A percentile compares a stretch with the other conserved stretches of the same genome.
These are phyloP conservation scores for Callyntrura sp. DNA, from an alignment of 2,888 invertebrate genomes.

Conservation along the genomic window DNA sequence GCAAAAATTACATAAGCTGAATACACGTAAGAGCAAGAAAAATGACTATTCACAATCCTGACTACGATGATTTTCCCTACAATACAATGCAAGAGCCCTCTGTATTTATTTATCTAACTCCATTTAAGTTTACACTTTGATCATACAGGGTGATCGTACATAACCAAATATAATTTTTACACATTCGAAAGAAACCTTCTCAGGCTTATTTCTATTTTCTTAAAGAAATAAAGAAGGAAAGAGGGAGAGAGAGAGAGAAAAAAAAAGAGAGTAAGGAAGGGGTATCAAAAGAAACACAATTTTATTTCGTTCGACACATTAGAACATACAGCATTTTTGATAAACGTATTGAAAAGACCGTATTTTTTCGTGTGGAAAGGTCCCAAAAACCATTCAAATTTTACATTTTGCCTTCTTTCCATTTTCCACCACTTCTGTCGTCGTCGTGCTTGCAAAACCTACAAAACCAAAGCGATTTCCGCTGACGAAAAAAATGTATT, in stretches of 20 bases:
- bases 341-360: constrained; percentile 54
- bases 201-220: constrained; percentile 76
- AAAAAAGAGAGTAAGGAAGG: constrained; percentile 39
- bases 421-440: constrained; percentile 35
- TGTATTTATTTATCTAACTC: constrained; percentile 83
- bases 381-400: constrained; percentile 73
- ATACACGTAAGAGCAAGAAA: constrained; percentile 66
- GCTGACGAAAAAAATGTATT: constrained; percentile 54
- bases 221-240: constrained; percentile 74
- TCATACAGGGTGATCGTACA: constrained; percentile 41
- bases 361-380: constrained; percentile 72
- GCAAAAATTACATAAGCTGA: constrained; percentile 78
- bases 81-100: constrained; percentile 81
- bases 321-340: constrained; percentile 50
- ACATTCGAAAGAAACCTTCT: constrained; percentile 12
- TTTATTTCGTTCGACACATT: constrained; percentile 45
- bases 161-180: constrained; percentile 24
- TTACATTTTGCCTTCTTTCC: constrained; percentile 24
- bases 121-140: constrained; percentile 80
- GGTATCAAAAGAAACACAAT: constrained; percentile 75
- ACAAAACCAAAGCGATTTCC: constrained; percentile 62
- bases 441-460: background rate
- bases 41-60: constrained; percentile 67
- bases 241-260: constrained; percentile 59
- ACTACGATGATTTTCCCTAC: constrained; percentile 66